Evolutionary conservation across 1,140 invertebrate genomes (phyloP).

Genomic region (Galleria mellonella): DNA sequence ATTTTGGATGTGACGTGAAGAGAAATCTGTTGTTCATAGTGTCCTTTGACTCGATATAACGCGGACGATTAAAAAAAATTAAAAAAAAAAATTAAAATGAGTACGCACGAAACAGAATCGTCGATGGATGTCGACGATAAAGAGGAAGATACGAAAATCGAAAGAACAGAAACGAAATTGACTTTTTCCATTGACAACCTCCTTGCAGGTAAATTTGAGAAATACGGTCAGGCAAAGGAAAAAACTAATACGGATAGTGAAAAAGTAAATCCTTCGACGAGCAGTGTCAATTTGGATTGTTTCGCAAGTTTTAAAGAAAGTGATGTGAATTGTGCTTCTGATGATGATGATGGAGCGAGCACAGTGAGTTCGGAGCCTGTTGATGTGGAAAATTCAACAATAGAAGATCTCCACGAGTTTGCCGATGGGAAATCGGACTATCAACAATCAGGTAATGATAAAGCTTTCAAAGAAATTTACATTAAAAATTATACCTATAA

Average conservation of each 20-base stretch:
- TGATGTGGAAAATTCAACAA: constrained; percentile 46
- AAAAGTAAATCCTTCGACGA: constrained; percentile 22
- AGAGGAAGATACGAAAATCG: constrained; percentile 22
- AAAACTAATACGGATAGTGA: not conserved
- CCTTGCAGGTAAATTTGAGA: constrained; percentile 49
- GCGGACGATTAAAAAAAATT: constrained; percentile 18
- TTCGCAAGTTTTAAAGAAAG: constrained; percentile 17
- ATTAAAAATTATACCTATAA: not conserved
- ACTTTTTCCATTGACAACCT: constrained; percentile 60
- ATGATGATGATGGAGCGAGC: constrained; percentile 42
- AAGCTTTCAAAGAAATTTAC: too few relatives aligned
- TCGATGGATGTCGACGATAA: constrained; percentile 29
- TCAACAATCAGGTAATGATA: constrained; percentile 48
- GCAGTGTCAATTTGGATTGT: constrained; percentile 15
- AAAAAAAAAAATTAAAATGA: constrained; percentile 6
- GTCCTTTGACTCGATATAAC: constrained; percentile 1
- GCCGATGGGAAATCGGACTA: constrained; percentile 42
- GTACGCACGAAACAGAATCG: constrained; percentile 21
- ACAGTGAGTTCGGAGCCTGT: constrained; percentile 44
- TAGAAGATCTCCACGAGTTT: constrained; percentile 38
- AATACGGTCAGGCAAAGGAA: constrained; percentile 1
- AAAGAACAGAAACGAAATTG: constrained; percentile 42
- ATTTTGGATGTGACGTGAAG: not conserved
- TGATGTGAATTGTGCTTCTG: constrained; percentile 22
- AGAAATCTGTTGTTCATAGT: constrained; percentile 3